Conservation (phyloP, 1,140 invertebrate genomes). For the Halesus radiatus region DNA sequence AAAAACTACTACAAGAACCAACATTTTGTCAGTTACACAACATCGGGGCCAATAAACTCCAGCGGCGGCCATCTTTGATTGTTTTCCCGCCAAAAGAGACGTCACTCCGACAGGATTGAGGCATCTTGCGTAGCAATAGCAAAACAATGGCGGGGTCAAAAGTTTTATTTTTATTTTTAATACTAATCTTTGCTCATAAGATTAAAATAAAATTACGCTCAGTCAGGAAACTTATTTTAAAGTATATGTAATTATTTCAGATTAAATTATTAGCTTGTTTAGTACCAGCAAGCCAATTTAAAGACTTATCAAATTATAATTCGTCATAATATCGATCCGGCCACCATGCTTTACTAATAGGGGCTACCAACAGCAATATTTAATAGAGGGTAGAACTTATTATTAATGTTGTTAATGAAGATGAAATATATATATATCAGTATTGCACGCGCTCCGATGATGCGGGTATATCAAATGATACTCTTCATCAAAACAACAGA, state of each 20-base stretch:
- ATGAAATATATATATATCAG: constrained; percentile 5
- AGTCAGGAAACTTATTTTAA: no score
- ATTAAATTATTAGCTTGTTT: neutral
- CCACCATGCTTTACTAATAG: neutral
- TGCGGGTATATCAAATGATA: neutral
- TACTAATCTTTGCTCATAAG: no score
- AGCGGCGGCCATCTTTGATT: neutral
- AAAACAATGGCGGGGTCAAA: no score
- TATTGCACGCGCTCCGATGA: neutral
- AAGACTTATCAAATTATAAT: no score
- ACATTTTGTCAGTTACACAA: neutral
- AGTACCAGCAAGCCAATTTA: no score
- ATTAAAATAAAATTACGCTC: no score
- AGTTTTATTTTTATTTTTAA: no score
- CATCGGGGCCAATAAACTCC: constrained; percentile 1
- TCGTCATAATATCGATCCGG: no score
- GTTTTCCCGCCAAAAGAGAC: constrained; percentile 10
- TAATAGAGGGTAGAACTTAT: neutral
- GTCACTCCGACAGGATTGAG: neutral
- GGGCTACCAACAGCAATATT: no score
- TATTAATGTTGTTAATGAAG: neutral
- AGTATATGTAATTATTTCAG: no score
- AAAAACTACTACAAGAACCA: neutral
- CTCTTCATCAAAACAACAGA: no score
- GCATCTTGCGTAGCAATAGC: neutral